Evolutionary conservation across 2,888 invertebrate species (phyloP).

Genomic region (Hydroisotoma schaefferi): DNA sequence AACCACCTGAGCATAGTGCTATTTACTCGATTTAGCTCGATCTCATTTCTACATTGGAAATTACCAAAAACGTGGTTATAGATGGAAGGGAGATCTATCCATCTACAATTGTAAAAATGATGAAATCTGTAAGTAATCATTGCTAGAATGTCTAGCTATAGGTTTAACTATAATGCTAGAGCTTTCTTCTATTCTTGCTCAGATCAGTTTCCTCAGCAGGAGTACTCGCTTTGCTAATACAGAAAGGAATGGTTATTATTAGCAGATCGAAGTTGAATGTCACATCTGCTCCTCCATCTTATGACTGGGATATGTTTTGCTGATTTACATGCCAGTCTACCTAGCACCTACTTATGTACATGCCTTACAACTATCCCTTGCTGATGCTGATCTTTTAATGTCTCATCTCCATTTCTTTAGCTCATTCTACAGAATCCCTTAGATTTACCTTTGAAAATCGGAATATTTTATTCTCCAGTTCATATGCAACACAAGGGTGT

Average conservation of each 20-base stretch:
- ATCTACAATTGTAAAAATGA: no score
- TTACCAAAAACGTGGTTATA: constrained; percentile 3
- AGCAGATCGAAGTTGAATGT: constrained; percentile 12
- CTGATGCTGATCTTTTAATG: constrained; percentile 34
- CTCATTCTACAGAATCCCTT: constrained; percentile 12
- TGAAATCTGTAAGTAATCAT: constrained; percentile 8
- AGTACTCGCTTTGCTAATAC: constrained; percentile 2
- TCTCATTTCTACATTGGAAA: neutral
- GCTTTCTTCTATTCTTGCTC: no score
- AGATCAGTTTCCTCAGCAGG: no score
- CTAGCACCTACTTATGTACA: constrained; percentile 22
- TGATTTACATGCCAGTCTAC: constrained; percentile 36
- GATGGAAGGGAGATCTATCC: no score
- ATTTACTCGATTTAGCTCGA: neutral
- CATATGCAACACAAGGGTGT: constrained; percentile 16
- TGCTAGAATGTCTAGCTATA: no score
- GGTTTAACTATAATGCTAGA: no score
- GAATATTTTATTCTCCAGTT: constrained; percentile 14
- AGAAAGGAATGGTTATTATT: constrained; percentile 14
- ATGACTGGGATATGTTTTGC: constrained; percentile 28
- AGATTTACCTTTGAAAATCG: constrained; percentile 21
- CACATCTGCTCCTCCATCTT: constrained; percentile 40
- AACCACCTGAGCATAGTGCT: neutral
- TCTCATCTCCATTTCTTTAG: constrained; percentile 24
- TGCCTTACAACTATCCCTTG: constrained; percentile 19